Evolutionary conservation across 2,113 vertebrate genomes (phyloP), one percentile per base, ranked within the genome.

Genomic region (Eurypyga helias): DNA sequence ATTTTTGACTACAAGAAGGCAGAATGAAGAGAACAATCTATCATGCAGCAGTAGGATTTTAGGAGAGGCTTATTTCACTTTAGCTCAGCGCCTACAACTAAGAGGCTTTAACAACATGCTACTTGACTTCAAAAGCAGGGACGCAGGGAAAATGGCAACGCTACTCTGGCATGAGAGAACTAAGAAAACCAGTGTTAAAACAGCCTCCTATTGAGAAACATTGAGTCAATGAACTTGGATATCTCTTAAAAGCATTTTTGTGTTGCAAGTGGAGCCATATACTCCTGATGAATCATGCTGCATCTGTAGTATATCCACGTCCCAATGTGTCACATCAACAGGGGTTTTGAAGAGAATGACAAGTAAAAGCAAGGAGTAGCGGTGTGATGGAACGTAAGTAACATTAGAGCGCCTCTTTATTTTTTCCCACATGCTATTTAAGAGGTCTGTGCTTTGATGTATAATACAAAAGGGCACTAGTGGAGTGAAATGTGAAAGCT

Each of bases 381-480:
- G 80, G 45, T 94, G 83, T 86, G 89, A 82, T 89, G 82, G 95
- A 83, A 90, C 87, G 87, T 83, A 94, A 94, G 91, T 79, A 93
- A 89, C 61, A 66, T 94, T 83, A 94, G n/a, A 78, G 61, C 18
- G 3, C 54, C 69, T 84, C 15, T 78, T 17, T 60, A 70, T 82
- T 45, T 81, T 64, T 51, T 51, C 2, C 24, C 61, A 64, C 49
- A 19, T 77, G 75, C 64, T 82, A 79, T 88, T 94, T 94, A 71
- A 76, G 70, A 92, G 73, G 70, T 81, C 89, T 95, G 62, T 89
- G 82, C 90, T 96, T 96, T 96, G 93, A 94, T 95, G 91, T 89
- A 43, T 96, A 90, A 96, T 94, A 95, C 70, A 86, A 90, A 97
- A 97, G 96, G 91, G 79, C 86, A 92, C 41, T 81, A n/a, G 67